A percentile compares a stretch with the other conserved stretches of the same genome.
Conservation (phyloP, 2,888 invertebrate genomes). For the Temnothorax rugatulus region DNA sequence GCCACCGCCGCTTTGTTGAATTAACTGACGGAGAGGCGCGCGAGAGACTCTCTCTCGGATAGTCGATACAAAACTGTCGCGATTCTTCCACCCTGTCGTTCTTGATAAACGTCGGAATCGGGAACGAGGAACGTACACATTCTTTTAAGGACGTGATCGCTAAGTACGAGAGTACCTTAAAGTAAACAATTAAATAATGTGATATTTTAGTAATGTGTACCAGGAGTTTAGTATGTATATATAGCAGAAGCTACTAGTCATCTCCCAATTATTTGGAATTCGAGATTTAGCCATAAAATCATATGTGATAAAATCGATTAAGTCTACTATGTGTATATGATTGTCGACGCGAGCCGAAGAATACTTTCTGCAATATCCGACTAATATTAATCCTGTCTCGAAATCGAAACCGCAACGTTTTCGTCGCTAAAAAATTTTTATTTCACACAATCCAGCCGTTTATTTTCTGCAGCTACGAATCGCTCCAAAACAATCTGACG, state of each 20-base stretch:
- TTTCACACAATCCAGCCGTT: background rate
- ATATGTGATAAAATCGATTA: slow-evolving; percentile 34
- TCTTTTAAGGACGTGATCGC: slow-evolving; percentile 37
- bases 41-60: background rate
- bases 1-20: slow-evolving; percentile 34
- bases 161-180: slow-evolving; percentile 61
- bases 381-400: background rate
- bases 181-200: slow-evolving; percentile 59
- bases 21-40: slow-evolving; percentile 2
- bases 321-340: background rate
- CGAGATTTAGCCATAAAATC: slow-evolving; percentile 17
- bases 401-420: slow-evolving; percentile 8
- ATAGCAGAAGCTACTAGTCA: slow-evolving; percentile 39
- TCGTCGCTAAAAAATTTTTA: no score
- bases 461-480: slow-evolving; percentile 26
- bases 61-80: slow-evolving; percentile 23
- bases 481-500: background rate
- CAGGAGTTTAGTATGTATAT: slow-evolving; percentile 27
- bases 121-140: background rate
- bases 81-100: slow-evolving; percentile 16
- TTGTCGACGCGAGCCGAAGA: background rate
- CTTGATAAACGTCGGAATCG: slow-evolving; percentile 2
- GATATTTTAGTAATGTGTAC: slow-evolving; percentile 61
- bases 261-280: slow-evolving; percentile 26
- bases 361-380: background rate